phyloP scores from a whole-genome alignment of 1,140 invertebrate species.

The Geopemphigus sp. region DNA sequence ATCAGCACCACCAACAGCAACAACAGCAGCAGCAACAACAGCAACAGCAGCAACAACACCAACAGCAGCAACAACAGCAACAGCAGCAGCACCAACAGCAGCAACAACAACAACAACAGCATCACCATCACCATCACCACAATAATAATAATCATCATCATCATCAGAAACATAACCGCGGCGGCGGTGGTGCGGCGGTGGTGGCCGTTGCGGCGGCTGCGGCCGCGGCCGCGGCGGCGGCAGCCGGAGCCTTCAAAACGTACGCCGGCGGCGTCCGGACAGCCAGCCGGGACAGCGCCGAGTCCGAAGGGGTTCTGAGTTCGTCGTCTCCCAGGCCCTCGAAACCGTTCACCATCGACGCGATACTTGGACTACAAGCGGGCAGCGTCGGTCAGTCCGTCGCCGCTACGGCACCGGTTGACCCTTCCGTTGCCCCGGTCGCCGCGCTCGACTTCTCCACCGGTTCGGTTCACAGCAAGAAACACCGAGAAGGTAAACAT shows the following conservation, averaged over 20 bases:
- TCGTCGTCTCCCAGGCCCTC: slow-evolving; percentile 48
- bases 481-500: slow-evolving; percentile 22
- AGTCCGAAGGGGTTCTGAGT: slow-evolving; percentile 32
- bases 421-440: slow-evolving; percentile 18
- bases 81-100: not conserved
- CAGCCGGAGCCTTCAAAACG: slow-evolving; percentile 20
- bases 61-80: not conserved
- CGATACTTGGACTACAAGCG: slow-evolving; percentile 67
- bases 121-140: not conserved
- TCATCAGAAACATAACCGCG: not conserved
- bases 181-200: not conserved
- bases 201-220: not conserved
- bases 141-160: slow-evolving; percentile 17
- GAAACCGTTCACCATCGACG: slow-evolving; percentile 77
- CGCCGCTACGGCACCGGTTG: not conserved
- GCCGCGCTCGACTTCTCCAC: slow-evolving; percentile 48
- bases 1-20: not conserved
- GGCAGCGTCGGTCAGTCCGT: slow-evolving; percentile 51
- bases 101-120: not conserved
- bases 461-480: slow-evolving; percentile 29
- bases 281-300: slow-evolving; percentile 43
- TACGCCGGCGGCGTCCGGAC: slow-evolving; percentile 23
- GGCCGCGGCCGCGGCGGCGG: not conserved
- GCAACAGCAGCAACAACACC: not conserved
- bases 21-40: not conserved